Conservation (phyloP, 2,113 vertebrate genomes). For the Rhynchomys soricoides region DNA sequence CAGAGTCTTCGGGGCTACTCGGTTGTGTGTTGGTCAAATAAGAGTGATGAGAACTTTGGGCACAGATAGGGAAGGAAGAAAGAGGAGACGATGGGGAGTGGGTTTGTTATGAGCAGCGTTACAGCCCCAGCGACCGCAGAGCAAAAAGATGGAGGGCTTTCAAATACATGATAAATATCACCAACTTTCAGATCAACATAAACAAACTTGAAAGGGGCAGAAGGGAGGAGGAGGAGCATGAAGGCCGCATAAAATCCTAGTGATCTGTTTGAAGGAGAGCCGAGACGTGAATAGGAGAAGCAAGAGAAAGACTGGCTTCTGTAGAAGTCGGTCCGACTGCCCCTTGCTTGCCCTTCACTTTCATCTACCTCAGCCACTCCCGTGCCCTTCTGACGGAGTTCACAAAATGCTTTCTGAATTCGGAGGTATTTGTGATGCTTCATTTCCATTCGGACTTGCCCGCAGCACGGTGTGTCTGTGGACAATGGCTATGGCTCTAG, state of each 20-base stretch:
- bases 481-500: not conserved
- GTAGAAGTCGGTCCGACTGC: not conserved
- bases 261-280: not conserved
- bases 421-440: not conserved
- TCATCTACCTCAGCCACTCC: not conserved
- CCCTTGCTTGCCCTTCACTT: not conserved
- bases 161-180: not conserved
- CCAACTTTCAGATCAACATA: conserved; percentile 30
- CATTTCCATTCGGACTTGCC: not conserved
- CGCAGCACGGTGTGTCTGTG: not conserved
- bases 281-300: conserved; percentile 9
- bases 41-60: not conserved
- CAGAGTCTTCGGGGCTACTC: not conserved
- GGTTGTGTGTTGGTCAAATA: not conserved
- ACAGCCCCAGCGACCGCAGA: not conserved
- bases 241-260: conserved; percentile 20
- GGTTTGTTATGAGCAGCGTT: not conserved
- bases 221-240: not conserved
- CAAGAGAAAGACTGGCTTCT: not conserved
- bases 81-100: fast-evolving
- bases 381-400: not conserved
- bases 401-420: not conserved
- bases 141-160: conserved; percentile 40
- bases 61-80: not conserved
- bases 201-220: conserved; percentile 45